These are phyloP conservation scores for Selenia dentaria DNA, from an alignment of 2,888 invertebrate genomes.

Conservation along the genomic window DNA sequence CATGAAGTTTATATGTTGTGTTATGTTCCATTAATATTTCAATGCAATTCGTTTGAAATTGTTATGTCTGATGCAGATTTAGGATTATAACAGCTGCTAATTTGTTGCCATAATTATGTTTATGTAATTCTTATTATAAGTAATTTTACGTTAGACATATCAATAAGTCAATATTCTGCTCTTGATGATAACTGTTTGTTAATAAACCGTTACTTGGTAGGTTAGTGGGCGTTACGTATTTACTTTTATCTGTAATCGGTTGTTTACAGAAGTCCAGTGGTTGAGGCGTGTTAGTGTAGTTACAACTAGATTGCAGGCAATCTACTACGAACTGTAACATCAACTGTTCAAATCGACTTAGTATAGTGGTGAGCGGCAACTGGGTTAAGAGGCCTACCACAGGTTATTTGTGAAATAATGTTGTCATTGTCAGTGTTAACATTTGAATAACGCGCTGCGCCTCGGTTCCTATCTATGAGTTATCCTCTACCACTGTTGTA, in stretches of 20 bases:
- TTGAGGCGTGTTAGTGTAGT: background rate
- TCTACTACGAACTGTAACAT: too few relatives aligned
- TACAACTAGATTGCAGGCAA: too few relatives aligned
- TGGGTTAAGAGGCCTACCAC: too few relatives aligned
- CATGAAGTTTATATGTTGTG: slow-evolving; percentile 69
- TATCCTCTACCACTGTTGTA: too few relatives aligned
- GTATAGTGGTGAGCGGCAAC: too few relatives aligned
- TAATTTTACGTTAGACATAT: slow-evolving; percentile 22
- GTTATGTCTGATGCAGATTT: slow-evolving; percentile 79
- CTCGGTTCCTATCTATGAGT: too few relatives aligned
- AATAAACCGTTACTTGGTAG: slow-evolving; percentile 14
- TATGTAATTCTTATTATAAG: slow-evolving; percentile 31
- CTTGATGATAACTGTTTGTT: background rate
- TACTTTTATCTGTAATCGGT: slow-evolving; percentile 2
- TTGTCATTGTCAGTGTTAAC: too few relatives aligned
- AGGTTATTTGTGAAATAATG: too few relatives aligned
- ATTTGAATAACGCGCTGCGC: too few relatives aligned
- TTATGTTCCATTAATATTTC: slow-evolving; percentile 63
- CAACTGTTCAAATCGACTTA: too few relatives aligned
- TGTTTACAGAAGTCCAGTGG: background rate
- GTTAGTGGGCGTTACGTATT: background rate
- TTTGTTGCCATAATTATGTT: slow-evolving; percentile 51
- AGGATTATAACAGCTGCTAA: slow-evolving; percentile 48
- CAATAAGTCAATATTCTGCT: slow-evolving; percentile 9
- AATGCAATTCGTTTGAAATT: slow-evolving; percentile 67